phyloP scores from a whole-genome alignment of 2,888 invertebrate genomes.

The Hipparchia semele region DNA sequence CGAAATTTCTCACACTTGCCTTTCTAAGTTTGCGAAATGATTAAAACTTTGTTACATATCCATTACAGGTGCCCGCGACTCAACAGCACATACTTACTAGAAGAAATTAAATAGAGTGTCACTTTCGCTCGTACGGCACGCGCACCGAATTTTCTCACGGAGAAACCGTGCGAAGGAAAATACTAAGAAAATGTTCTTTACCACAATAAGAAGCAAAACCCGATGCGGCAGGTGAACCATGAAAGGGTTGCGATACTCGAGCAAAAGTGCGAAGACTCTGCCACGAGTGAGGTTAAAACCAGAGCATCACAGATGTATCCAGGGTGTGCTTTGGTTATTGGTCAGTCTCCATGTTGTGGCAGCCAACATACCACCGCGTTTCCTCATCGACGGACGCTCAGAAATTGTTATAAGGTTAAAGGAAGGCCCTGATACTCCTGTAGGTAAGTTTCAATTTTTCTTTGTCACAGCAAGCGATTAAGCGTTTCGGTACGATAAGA shows the following conservation, averaged over 20 bases:
- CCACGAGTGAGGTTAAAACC: conserved; percentile 74
- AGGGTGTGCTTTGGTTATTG: conserved; percentile 49
- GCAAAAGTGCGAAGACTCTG: conserved; percentile 51
- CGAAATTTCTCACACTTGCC: conserved; percentile 27
- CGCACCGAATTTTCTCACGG: conserved; percentile 59
- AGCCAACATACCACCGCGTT: conserved; percentile 92
- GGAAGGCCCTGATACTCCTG: conserved; percentile 93
- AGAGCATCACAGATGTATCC: conserved; percentile 45
- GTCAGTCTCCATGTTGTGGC: conserved; percentile 49
- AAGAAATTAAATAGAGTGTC: conserved; percentile 61
- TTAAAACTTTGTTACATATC: conserved; percentile 54
- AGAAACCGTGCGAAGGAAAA: conserved; percentile 73
- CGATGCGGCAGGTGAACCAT: conserved; percentile 71
- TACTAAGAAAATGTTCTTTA: conserved; percentile 68
- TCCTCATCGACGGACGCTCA: conserved; percentile 93
- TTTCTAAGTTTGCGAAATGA: conserved; percentile 56
- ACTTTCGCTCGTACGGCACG: conserved; percentile 70
- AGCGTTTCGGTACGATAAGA: too few species aligned
- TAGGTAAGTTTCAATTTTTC: conserved; percentile 84
- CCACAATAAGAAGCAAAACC: conserved; percentile 54
- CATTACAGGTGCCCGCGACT: conserved; percentile 64
- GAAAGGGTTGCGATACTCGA: conserved; percentile 53
- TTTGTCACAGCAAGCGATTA: too few species aligned
- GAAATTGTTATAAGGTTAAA: conserved; percentile 95
- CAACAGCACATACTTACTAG: conserved; percentile 54